Base-by-base conservation (phyloP, 2,113 vertebrate genomes). In the Paralichthys olivaceus region DNA sequence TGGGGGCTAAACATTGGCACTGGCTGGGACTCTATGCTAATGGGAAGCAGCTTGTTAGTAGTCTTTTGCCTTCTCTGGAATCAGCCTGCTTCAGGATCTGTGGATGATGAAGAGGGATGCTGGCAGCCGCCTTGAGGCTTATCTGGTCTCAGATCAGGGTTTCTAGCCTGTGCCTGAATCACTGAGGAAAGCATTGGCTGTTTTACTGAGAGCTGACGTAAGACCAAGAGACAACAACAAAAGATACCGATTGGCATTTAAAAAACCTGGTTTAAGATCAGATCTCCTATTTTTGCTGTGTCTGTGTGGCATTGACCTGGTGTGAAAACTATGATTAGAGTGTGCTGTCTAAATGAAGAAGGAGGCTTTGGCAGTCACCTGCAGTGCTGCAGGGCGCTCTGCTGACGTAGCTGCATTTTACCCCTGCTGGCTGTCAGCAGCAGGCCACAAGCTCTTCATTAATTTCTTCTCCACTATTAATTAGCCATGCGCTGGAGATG, bases 391-490 rank as follows among this genome's bases (percentile, higher is more conserved):
- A 77, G 79, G 83, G 43, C 58, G 61, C 75, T 84, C 59, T 87
- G 88, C 84, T 90, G 84, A 90, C 81, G 66, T 78, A 60, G 86
- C 80, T 77, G 73, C 75, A 81, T 86, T 89, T 84, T 80, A 68
- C 80, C 82, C 88, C 85, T 77, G 87, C 84, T 85, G 84, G 82
- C 82, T 84, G 87, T 91, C 89, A 89, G 89, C 68, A 64, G 81
- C 70, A 75, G 56, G 72, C 87, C 67, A 68, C 86, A 62, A 83
- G 81, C 81, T 90, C 83, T 87, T 85, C 85, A 87, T 91, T 89
- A 81, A 88, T 91, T 89, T 90, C 67, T 81, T 78, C 73, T 77
- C 68, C 77, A 53, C 80, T 84, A 90, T 94, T 93, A 93, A 94
- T 94, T 90, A 91, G 83, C 83, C 72, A 69, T 72, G 83, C 77